phyloP scores from a whole-genome alignment of 2,888 invertebrate species.

The Diogma glabrata region DNA sequence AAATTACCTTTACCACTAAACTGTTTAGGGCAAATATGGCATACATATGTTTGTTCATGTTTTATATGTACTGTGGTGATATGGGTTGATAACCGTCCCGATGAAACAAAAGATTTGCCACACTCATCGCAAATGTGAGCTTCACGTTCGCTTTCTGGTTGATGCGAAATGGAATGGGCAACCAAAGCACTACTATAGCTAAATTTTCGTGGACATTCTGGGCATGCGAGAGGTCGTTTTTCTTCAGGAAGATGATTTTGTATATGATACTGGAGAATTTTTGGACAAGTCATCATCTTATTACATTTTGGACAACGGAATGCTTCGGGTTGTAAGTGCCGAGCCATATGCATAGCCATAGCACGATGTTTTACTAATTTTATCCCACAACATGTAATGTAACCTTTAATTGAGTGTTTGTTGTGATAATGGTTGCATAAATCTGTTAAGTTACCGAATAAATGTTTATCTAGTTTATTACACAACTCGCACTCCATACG shows the following conservation, averaged over 20 bases:
- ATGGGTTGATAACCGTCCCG: conserved; percentile 17
- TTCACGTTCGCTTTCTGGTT: conserved; percentile 17
- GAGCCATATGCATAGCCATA: conserved; percentile 20
- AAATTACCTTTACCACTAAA: conserved; percentile 20
- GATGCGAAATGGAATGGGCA: conserved; percentile 19
- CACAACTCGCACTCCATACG: conserved; percentile 18
- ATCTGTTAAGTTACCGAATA: conserved; percentile 13
- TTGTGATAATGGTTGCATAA: conserved; percentile 18
- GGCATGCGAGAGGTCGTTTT: conserved; percentile 18
- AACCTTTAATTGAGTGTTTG: conserved; percentile 19
- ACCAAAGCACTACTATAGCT: conserved; percentile 19
- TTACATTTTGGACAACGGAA: conserved; percentile 21
- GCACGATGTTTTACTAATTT: conserved; percentile 17
- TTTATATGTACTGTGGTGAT: conserved; percentile 16
- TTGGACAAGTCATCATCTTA: conserved; percentile 20
- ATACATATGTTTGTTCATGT: conserved; percentile 16
- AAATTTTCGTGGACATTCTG: conserved; percentile 20
- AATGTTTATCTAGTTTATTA: not conserved
- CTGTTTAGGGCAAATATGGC: conserved; percentile 20
- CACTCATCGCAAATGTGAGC: conserved; percentile 20
- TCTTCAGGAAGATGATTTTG: conserved; percentile 22
- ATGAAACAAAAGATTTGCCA: conserved; percentile 18
- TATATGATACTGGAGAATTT: conserved; percentile 20
- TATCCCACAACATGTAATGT: conserved; percentile 19
- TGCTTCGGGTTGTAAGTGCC: conserved; percentile 21